These are phyloP conservation scores for Trichomycterus rosablanca DNA, from an alignment of 2,113 vertebrate species.

Conservation along the genomic window DNA sequence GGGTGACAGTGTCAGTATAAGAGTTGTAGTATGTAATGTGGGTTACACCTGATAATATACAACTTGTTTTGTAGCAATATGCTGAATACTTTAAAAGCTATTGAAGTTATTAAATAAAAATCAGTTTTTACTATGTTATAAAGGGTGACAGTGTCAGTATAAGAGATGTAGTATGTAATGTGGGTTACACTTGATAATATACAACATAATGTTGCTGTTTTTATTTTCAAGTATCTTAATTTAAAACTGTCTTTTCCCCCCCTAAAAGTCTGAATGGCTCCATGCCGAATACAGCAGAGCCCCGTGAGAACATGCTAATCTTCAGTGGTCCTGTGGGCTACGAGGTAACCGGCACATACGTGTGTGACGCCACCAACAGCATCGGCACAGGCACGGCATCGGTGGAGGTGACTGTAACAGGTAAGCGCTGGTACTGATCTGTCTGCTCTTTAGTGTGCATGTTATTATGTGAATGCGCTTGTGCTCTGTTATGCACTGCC, in stretches of 20 bases:
- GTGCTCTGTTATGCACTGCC: conserved; percentile 12
- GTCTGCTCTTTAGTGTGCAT: background rate
- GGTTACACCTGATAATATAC: no score
- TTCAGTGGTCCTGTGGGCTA: conserved; percentile 86
- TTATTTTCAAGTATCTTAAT: background rate
- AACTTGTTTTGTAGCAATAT: no score
- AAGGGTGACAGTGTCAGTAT: no score
- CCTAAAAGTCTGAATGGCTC: conserved; percentile 81
- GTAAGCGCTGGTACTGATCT: conserved; percentile 61
- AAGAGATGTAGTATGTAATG: no score
- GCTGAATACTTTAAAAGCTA: no score
- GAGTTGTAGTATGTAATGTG: no score
- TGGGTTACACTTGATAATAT: no score
- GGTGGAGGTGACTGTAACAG: conserved; percentile 90
- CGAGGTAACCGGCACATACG: conserved; percentile 82
- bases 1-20: no score
- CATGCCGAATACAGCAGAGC: conserved; percentile 80
- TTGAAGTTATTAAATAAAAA: no score
- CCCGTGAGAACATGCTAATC: conserved; percentile 81
- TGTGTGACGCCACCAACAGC: conserved; percentile 90
- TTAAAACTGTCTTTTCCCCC: conserved; percentile 4
- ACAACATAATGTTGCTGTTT: no score
- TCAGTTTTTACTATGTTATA: no score
- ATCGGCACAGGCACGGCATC: conserved; percentile 84
- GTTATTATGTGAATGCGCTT: conserved; percentile 2